Base-by-base conservation (phyloP, 1,140 invertebrate genomes). In the Aphaenogaster ashmeadi region DNA sequence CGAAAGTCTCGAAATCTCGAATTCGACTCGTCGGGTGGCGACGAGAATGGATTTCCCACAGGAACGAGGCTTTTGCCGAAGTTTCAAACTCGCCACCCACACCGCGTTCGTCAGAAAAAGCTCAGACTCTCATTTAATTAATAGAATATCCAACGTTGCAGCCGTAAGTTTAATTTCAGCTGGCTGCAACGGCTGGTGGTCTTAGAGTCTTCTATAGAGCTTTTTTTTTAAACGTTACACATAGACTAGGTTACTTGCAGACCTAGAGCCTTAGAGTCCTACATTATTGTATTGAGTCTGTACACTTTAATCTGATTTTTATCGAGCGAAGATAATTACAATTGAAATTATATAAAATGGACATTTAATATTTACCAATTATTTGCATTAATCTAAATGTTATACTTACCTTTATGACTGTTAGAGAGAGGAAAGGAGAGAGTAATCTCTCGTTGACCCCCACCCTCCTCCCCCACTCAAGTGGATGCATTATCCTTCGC, bases 401-500 rank as follows among this genome's bases (percentile, higher is more conserved):
- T 60, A 50, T 33, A 21, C 60, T 74, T 84, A 60, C 50, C 18
- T 21, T 1, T 38, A 5, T 11, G 21, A 8, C 11, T 52, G 33
- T 18, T 41, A 62, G 13, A 85, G 33, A 54, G 36, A 62, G 38
- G 13, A 27, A 64, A 47, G 18, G 36, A 18, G 8, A 18, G 47
- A 60, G 27, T 52, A 66, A 80, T 72, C 38, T 21, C 67, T 75
- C 27, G 27, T 58, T 72, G 18, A 66, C 41, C 13, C n/a, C 11
- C 41, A 58, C 41, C 13, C 69, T 75, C 62, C 38, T 44, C 72
- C 18, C 38, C 67, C 67, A 36, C 58, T 64, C 56, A 81, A 60
- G 71, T 87, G 50, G 89, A 75, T 74, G 86, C 44, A 79, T 72
- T 75, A 50, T 77, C 71, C 72, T 80, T 60, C 86, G 69, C 72